Conservation (phyloP, 2,888 invertebrate genomes). For the Synergus itoensis region DNA sequence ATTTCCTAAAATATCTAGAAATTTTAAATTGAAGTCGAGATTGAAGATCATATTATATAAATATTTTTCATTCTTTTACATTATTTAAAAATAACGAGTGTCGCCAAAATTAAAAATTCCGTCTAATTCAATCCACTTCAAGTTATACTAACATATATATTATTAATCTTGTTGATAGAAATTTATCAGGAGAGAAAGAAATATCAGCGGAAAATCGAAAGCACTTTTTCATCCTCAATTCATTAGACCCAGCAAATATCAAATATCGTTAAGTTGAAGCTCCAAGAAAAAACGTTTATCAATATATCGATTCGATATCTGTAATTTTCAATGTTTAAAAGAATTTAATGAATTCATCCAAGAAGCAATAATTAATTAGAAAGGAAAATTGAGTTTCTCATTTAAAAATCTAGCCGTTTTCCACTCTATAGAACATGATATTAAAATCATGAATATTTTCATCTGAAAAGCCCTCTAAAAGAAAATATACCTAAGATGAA, state of each 20-base stretch:
- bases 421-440: not conserved
- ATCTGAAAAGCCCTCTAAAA: not conserved
- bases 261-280: not conserved
- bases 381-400: not conserved
- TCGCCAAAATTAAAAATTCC: too few species aligned
- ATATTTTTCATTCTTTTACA: too few species aligned
- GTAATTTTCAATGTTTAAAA: not conserved
- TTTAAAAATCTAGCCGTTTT: not conserved
- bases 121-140: too few species aligned
- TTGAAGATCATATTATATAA: too few species aligned
- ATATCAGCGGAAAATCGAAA: not conserved
- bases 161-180: not conserved
- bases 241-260: not conserved
- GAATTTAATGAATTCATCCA: not conserved
- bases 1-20: too few species aligned
- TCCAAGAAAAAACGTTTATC: not conserved
- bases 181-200: not conserved
- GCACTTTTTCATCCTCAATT: not conserved
- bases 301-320: conserved; percentile 16
- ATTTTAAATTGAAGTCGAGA: too few species aligned
- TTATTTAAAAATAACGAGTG: too few species aligned
- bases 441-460: not conserved
- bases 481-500: not conserved
- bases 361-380: not conserved
- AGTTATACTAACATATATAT: not conserved